Conservation (phyloP, 2,888 invertebrate species). For the Ophion ellenae region DNA sequence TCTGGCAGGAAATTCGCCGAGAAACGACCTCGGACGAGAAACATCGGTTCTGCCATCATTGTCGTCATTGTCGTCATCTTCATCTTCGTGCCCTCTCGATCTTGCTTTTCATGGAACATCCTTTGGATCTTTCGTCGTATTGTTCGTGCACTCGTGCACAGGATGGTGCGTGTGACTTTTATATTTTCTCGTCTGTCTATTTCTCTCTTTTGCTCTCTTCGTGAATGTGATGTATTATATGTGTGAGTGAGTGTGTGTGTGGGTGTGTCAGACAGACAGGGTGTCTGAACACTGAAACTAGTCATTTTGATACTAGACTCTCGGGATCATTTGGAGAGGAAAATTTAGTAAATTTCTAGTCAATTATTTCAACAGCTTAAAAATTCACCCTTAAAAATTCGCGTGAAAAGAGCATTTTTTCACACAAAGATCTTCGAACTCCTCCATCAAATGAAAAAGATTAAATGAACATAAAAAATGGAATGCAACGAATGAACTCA, state of each 20-base stretch:
- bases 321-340: too few species aligned
- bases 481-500: too few species aligned
- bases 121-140: conserved; percentile 16
- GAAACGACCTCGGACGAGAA: conserved; percentile 4
- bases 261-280: neutral
- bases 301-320: too few species aligned
- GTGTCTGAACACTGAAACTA: neutral
- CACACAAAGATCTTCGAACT: too few species aligned
- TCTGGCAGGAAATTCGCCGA: conserved; percentile 24
- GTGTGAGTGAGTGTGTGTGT: too few species aligned
- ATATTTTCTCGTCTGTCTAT: conserved; percentile 10
- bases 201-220: neutral
- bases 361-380: too few species aligned
- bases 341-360: too few species aligned
- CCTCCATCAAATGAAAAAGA: too few species aligned
- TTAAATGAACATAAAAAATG: too few species aligned
- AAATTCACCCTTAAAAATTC: too few species aligned
- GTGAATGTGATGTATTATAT: neutral
- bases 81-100: conserved; percentile 37
- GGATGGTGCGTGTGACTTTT: conserved; percentile 5
- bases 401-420: too few species aligned
- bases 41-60: conserved; percentile 38
- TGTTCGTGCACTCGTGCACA: neutral
- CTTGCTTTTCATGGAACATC: neutral
- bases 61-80: conserved; percentile 7